A percentile compares a stretch with the other conserved stretches of the same genome.
These are phyloP conservation scores for Nothobranchius furzeri DNA, from an alignment of 2,113 vertebrate genomes.

Conservation along the genomic window DNA sequence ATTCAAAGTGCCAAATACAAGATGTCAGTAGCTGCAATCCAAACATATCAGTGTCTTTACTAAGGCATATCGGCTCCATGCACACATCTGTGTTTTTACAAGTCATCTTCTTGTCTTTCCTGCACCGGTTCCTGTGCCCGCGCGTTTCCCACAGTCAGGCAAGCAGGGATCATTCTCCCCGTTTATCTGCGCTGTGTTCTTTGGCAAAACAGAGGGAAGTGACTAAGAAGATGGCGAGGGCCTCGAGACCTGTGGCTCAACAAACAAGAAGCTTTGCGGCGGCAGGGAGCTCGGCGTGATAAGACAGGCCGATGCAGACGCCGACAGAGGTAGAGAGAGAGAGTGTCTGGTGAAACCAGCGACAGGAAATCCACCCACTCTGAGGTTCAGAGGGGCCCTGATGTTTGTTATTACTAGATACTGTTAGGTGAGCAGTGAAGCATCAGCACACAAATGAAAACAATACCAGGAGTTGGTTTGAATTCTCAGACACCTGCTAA, in stretches of 20 bases:
- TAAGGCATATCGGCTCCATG: slow-evolving; percentile 38
- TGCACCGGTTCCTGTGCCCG: slow-evolving; percentile 71
- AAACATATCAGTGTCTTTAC: slow-evolving; percentile 60
- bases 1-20: slow-evolving; percentile 26
- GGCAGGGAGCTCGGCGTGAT: slow-evolving; percentile 40
- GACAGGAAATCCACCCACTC: slow-evolving; percentile 71
- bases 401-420: slow-evolving; percentile 53
- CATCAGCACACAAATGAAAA: slow-evolving; percentile 24
- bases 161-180: slow-evolving; percentile 65
- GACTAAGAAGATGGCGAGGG: slow-evolving; percentile 78
- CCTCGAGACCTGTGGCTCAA: slow-evolving; percentile 57
- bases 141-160: slow-evolving; percentile 84
- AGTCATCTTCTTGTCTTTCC: slow-evolving; percentile 68
- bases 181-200: slow-evolving; percentile 86
- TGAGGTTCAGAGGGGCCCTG: slow-evolving; percentile 43
- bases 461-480: background rate
- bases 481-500: background rate
- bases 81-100: slow-evolving; percentile 59
- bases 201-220: slow-evolving; percentile 91
- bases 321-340: slow-evolving; percentile 12
- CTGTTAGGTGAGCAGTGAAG: slow-evolving; percentile 24
- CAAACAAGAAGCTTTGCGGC: slow-evolving; percentile 63
- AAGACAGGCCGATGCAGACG: slow-evolving; percentile 47
- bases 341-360: slow-evolving; percentile 45
- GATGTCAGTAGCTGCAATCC: slow-evolving; percentile 46